These are phyloP conservation scores for Damaliscus lunatus DNA, from an alignment of 2,113 vertebrate species.

Conservation along the genomic window DNA sequence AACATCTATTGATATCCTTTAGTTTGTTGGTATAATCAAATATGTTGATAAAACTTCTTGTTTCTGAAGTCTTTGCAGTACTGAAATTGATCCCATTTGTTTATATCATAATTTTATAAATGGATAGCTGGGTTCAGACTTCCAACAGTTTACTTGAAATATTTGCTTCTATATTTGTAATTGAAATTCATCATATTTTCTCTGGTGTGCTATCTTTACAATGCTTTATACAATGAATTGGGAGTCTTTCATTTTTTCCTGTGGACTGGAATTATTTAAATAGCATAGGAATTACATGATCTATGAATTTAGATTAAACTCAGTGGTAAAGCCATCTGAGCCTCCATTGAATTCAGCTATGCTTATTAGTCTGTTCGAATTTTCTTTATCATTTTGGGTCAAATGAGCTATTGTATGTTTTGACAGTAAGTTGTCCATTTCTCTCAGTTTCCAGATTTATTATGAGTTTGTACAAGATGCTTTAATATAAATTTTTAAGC, in stretches of 20 bases:
- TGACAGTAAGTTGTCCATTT: slow-evolving; percentile 9
- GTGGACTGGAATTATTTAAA: slow-evolving; percentile 46
- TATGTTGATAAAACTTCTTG: slow-evolving; percentile 24
- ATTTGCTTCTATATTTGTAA: slow-evolving; percentile 48
- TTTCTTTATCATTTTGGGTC: slow-evolving; percentile 41
- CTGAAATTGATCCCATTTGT: slow-evolving; percentile 53
- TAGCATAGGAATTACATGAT: slow-evolving; percentile 35
- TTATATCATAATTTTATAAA: slow-evolving; percentile 41
- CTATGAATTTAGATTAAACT: slow-evolving; percentile 47
- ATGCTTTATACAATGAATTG: slow-evolving; percentile 23
- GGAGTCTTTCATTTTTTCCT: slow-evolving; percentile 19
- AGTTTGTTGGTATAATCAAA: slow-evolving; percentile 28
- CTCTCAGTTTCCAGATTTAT: neutral
- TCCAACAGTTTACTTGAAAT: slow-evolving; percentile 46
- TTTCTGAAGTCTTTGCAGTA: slow-evolving; percentile 44
- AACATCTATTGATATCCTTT: neutral
- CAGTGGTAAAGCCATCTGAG: slow-evolving; percentile 17
- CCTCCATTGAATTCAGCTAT: neutral
- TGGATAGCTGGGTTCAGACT: slow-evolving; percentile 31
- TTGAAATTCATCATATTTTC: slow-evolving; percentile 49
- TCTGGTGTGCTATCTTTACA: slow-evolving; percentile 25
- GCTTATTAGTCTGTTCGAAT: slow-evolving; percentile 12
- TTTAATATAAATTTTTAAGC: neutral
- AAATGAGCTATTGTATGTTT: slow-evolving; percentile 31
- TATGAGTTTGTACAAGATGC: neutral